These are phyloP conservation scores for Drosophila arawakana DNA, from an alignment of 1,140 invertebrate genomes.

Conservation along the genomic window DNA sequence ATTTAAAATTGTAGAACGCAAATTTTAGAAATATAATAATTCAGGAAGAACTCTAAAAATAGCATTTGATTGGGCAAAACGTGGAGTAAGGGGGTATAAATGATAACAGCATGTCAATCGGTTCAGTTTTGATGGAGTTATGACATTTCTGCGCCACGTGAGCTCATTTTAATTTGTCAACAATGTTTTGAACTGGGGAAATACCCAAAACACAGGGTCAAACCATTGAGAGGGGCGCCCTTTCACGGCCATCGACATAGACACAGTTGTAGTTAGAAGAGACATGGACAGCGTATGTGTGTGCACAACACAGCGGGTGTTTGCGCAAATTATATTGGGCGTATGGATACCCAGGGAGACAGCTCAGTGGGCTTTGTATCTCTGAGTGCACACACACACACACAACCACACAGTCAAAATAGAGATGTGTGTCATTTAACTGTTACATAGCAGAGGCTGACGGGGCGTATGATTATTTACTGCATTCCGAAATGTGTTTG, in stretches of 20 bases:
- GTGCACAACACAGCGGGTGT: constrained; percentile 54
- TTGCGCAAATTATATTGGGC: constrained; percentile 66
- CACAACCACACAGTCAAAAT: neutral
- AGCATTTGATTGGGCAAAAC: too few species aligned
- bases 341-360: constrained; percentile 19
- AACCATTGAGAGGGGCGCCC: constrained; percentile 1
- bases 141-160: constrained; percentile 40
- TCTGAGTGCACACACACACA: neutral
- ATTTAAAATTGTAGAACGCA: too few species aligned
- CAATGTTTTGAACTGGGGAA: constrained; percentile 40
- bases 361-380: constrained; percentile 6
- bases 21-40: too few species aligned
- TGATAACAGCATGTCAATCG: constrained; percentile 22
- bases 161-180: constrained; percentile 65
- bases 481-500: constrained; percentile 21
- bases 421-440: constrained; percentile 25
- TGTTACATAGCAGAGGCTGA: constrained; percentile 39
- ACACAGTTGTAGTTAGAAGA: neutral
- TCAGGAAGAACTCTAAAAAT: too few species aligned
- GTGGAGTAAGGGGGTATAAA: neutral
- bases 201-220: neutral
- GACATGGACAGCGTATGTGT: constrained; percentile 12
- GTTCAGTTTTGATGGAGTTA: constrained; percentile 31
- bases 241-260: constrained; percentile 23
- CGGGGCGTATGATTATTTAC: constrained; percentile 30